Base-by-base conservation (phyloP, 2,888 invertebrate genomes). In the Nephrotoma guestfalica region DNA sequence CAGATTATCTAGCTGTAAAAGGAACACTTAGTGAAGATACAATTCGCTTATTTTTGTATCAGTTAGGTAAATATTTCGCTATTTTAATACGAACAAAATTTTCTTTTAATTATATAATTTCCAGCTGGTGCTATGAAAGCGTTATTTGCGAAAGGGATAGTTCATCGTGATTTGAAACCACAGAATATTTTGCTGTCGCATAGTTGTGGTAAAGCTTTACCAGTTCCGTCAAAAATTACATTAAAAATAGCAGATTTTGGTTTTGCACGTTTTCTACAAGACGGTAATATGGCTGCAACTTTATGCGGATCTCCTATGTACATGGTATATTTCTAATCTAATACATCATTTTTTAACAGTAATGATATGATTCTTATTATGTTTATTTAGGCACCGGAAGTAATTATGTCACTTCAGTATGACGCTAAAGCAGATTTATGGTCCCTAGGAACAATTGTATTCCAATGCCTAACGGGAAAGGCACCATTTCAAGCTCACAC, bases 221-320 rank as follows among this genome's bases (percentile, higher is more conserved):
- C 92, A 93, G 95, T 91, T 85, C 95, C 94, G 86, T 93, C 94
- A 13, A 96, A 98, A 91, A 98, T 99, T 89, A 96, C 95, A 88
- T 94, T 99, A 86, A 99, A 99, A 94, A 98, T 98, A 96, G 99
- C 99, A 90, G 99, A 99, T 93, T 99, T 99, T 93, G 99, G 99
- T 86, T 99, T 99, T 93, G 99, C 99, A 86, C 94, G 99, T 91
- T 99, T 99, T 92, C 93, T 99, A 85, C 97, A 97, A 92, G 99
- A 99, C 91, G 99, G 99, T 88, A 98, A 98, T 87, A 99, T 99
- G 99, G 99, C 99, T 87, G 99, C 98, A 88, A 99, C 99, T 45
- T 93, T 99, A 83, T 99, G 99, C 92, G 99, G 99, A 85, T 99
- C 99, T 86, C 99, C 99, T 13, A 99, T 99, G 99, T 99, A 99